Evolutionary conservation across 35 echinoderm and acorn worm species (phyloP).

Genomic region (Eucidaris tribuloides): DNA sequence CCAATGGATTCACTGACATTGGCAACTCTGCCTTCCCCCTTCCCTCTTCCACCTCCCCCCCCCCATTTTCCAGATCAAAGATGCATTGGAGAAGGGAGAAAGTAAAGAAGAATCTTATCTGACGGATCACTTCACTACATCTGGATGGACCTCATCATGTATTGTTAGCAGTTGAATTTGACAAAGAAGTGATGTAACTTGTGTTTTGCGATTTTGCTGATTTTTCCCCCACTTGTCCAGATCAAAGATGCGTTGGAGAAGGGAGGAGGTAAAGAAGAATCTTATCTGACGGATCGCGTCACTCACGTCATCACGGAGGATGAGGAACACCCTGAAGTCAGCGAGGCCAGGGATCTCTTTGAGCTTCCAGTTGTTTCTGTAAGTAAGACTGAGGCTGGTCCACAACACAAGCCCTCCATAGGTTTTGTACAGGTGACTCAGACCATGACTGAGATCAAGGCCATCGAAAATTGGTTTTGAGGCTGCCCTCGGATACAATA

Average conservation of each 20-base stretch:
- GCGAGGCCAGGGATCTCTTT: slow-evolving; percentile 93
- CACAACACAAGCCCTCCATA: too few relatives aligned
- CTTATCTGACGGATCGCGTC: slow-evolving; percentile 65
- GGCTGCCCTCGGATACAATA: too few relatives aligned
- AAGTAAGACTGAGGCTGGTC: too few relatives aligned
- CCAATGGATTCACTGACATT: too few relatives aligned
- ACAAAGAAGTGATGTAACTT: too few relatives aligned
- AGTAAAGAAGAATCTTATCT: slow-evolving; percentile 70
- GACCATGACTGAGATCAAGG: too few relatives aligned
- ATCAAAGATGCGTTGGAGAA: slow-evolving; percentile 51
- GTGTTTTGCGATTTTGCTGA: neutral
- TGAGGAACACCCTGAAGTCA: slow-evolving; percentile 79
- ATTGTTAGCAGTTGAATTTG: too few relatives aligned
- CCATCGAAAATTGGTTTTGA: too few relatives aligned
- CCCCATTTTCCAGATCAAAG: slow-evolving; percentile 48
- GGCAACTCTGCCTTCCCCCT: too few relatives aligned
- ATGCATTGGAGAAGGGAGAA: slow-evolving; percentile 62
- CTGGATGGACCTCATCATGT: too few relatives aligned
- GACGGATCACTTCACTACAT: slow-evolving; percentile 61
- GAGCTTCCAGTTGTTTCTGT: slow-evolving; percentile 92
- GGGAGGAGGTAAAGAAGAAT: slow-evolving; percentile 73
- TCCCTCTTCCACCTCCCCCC: too few relatives aligned
- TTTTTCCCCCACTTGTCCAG: slow-evolving; percentile 14
- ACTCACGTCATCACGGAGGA: slow-evolving; percentile 92
- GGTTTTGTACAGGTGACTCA: too few relatives aligned